phyloP scores from a whole-genome alignment of 2,888 invertebrate genomes.

The Furcula furcula region DNA sequence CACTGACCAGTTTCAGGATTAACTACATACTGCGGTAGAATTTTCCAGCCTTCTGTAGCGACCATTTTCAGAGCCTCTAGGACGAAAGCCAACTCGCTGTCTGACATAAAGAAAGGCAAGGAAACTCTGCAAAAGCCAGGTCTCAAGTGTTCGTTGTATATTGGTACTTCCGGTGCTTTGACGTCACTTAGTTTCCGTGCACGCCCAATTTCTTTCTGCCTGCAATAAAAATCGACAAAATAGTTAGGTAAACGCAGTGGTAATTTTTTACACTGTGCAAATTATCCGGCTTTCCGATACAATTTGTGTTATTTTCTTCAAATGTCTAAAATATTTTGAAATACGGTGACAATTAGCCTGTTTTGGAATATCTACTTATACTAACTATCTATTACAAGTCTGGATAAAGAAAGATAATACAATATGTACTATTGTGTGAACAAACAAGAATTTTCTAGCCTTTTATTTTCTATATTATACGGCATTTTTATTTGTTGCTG shows the following conservation, averaged over 20 bases:
- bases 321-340: constrained; percentile 15
- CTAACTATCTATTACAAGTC: too few species aligned
- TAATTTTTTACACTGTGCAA: too few species aligned
- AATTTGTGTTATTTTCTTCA: constrained; percentile 25
- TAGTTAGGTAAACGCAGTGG: constrained; percentile 22
- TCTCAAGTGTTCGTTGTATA: constrained; percentile 86
- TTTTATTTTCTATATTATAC: too few species aligned
- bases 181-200: constrained; percentile 66
- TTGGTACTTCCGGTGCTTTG: constrained; percentile 67
- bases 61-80: constrained; percentile 93
- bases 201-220: constrained; percentile 71
- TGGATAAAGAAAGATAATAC: not conserved
- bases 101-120: constrained; percentile 92
- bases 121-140: constrained; percentile 94
- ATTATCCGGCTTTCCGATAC: constrained; percentile 34
- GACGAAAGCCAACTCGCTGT: constrained; percentile 89
- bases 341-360: not conserved
- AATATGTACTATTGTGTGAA: too few species aligned
- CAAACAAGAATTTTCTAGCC: not conserved
- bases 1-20: constrained; percentile 95
- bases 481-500: not conserved
- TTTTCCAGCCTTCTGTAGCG: constrained; percentile 93
- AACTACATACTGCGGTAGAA: constrained; percentile 93
- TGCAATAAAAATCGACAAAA: constrained; percentile 39
- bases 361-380: too few species aligned